Base-by-base conservation (phyloP, 2,797 vertebrate genomes). In the Hafferia zeledoni region DNA sequence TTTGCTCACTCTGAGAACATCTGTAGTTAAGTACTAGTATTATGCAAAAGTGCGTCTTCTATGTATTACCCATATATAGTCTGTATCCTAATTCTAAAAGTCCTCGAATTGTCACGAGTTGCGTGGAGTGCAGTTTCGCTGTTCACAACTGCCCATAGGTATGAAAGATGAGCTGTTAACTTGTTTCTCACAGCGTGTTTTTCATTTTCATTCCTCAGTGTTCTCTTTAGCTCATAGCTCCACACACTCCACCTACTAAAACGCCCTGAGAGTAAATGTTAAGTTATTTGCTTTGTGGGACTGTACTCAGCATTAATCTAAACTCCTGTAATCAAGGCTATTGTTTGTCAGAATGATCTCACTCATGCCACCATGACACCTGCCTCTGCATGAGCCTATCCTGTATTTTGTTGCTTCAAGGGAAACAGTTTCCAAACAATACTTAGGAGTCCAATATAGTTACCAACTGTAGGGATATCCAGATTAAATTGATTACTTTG, bases 261-360 rank as follows among this genome's bases (percentile, higher is more conserved):
- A 96, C 96, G 27, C 96, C 97, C 96, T 49, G 65, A 97, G 94
- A 93, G 93, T 94, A 97, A 97, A 97, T 84, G 70, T 70, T 50
- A 76, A 83, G 43, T 18, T 97, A 94, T 94, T 97, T 98, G 93
- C 96, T 96, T 97, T 97, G 88, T 97, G 95, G 97, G 97, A 93
- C 91, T 96, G 96, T 96, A 69, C 92, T 77, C 72, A 91, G 22
- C 28, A 43, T 95, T 95, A 96, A 91, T 89, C 83, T 94, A 93
- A 85, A 60, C 91, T 60, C 25, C 50, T 89, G 44, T 64, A 57
- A 44, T 71, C 63, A 65, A 68, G 39, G 81, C 70, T 64, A 84
- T 87, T 95, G 84, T 96, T 94, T 90, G 77, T 69, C 52, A 80
- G 52, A 60, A 20, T 90, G 90, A 95, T 68, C 81, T 97, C 91